Evolutionary conservation across 2,113 vertebrate genomes (phyloP).

Genomic region (Poicephalus gulielmi): DNA sequence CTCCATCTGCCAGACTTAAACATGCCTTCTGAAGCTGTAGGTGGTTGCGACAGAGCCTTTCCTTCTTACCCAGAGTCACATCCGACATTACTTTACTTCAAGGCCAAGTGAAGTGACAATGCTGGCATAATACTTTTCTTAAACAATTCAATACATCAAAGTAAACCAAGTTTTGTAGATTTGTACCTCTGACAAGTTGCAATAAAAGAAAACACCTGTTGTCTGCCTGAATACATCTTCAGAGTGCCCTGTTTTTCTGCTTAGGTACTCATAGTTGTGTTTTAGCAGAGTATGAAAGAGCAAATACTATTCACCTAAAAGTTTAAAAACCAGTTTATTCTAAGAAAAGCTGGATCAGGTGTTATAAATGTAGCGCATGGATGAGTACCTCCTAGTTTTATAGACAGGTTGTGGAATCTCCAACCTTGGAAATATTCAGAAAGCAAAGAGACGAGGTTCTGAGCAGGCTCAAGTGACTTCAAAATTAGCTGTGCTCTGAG

Average conservation of each 20-base stretch:
- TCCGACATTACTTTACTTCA: background rate
- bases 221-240: background rate
- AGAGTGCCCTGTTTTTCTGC: background rate
- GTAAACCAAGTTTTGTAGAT: background rate
- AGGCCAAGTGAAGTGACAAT: background rate
- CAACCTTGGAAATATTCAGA: background rate
- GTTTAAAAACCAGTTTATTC: background rate
- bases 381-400: background rate
- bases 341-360: background rate
- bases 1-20: background rate
- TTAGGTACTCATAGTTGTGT: background rate
- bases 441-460: background rate
- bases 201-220: background rate
- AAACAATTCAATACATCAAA: background rate
- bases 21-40: background rate
- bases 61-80: background rate
- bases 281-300: background rate
- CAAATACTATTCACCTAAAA: background rate
- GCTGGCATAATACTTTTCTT: background rate
- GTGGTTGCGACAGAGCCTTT: background rate
- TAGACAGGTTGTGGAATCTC: background rate
- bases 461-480: background rate
- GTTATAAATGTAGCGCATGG: background rate
- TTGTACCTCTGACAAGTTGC: background rate
- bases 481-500: background rate